Conservation (phyloP, 2,888 invertebrate genomes). For the Drosophila pseudotakahashii region DNA sequence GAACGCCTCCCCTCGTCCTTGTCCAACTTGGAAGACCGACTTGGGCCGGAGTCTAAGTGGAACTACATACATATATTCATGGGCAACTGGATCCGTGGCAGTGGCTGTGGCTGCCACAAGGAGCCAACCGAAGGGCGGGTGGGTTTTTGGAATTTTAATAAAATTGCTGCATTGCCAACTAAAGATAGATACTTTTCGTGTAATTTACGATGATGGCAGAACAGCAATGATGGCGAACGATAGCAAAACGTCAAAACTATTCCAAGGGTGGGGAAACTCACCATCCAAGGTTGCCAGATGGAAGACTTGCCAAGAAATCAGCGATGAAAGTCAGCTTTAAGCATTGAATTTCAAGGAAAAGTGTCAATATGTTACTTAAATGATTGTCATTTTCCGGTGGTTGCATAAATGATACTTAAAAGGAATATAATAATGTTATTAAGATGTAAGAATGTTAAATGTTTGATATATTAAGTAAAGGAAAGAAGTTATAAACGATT, state of each 20-base stretch:
- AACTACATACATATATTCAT: conserved; percentile 56
- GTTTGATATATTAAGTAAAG: no score
- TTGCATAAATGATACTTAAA: background rate
- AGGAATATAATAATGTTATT: no score
- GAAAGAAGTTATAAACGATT: no score
- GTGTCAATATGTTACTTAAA: background rate
- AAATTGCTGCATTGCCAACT: conserved; percentile 79
- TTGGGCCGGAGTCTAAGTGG: conserved; percentile 28
- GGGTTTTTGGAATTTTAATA: conserved; percentile 77
- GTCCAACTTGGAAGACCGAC: conserved; percentile 11
- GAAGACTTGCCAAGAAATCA: conserved; percentile 15
- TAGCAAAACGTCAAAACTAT: conserved; percentile 48
- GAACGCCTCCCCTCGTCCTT: conserved; percentile 19
- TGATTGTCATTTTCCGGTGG: background rate
- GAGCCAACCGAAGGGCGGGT: conserved; percentile 33
- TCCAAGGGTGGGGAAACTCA: background rate
- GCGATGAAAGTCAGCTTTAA: conserved; percentile 23
- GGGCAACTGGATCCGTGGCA: conserved; percentile 20
- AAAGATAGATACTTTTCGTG: conserved; percentile 78
- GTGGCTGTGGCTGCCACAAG: conserved; percentile 10
- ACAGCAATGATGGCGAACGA: conserved; percentile 59
- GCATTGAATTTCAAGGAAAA: background rate
- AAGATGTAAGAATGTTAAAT: no score
- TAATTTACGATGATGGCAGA: conserved; percentile 78
- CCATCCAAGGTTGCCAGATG: background rate